Evolutionary conservation across 2,113 vertebrate genomes (phyloP).

Genomic region (Hippolais icterina): DNA sequence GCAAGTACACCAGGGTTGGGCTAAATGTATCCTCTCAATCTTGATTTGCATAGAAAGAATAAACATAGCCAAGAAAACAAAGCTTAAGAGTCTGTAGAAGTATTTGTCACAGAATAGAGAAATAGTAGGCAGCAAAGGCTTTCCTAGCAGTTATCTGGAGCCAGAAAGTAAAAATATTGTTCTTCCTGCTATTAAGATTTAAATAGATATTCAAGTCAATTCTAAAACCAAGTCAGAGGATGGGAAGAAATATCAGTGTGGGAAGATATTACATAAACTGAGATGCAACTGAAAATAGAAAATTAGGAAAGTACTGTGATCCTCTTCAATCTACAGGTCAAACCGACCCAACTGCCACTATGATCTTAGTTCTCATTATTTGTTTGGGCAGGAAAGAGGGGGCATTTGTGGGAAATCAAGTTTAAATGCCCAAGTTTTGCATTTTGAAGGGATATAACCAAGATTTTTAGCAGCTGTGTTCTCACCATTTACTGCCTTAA

Average conservation of each 20-base stretch:
- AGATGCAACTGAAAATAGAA: neutral
- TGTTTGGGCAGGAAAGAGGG: neutral
- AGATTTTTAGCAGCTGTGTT: neutral
- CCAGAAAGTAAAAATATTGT: constrained; percentile 20
- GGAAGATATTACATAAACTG: neutral
- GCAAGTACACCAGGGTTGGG: neutral
- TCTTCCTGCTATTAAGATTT: constrained; percentile 27
- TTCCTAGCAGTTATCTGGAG: neutral
- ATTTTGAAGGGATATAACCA: neutral
- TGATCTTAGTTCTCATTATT: neutral
- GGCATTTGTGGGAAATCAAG: neutral
- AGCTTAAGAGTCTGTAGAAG: neutral
- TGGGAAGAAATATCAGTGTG: neutral
- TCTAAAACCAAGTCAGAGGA: neutral
- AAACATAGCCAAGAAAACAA: neutral
- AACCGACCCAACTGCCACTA: neutral
- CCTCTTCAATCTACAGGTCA: neutral
- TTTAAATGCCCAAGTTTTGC: neutral
- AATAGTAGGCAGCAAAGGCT: neutral
- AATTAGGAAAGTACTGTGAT: neutral
- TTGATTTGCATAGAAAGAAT: neutral
- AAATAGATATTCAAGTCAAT: constrained; percentile 1
- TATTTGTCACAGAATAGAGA: neutral
- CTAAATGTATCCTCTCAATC: neutral
- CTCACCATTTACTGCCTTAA: neutral